Base-by-base conservation (phyloP, 2,888 invertebrate species). In the Muscina levida region DNA sequence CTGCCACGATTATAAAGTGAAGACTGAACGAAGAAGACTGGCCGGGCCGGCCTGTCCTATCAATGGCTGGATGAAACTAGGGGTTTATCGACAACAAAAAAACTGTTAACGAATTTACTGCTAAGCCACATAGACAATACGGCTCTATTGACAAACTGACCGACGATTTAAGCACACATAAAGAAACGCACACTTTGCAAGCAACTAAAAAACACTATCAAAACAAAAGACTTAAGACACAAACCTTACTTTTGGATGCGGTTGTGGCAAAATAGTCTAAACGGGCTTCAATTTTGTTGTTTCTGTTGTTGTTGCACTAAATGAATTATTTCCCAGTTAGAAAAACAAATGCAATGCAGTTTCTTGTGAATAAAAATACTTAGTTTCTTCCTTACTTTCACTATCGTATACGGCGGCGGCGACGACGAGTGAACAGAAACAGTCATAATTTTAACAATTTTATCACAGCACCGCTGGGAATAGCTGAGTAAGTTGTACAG, bases 201-300 rank as follows among this genome's bases (percentile, higher is more conserved):
- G 19, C 19, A 51, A 19, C 6, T 39, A 1, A 15, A 31, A 37
- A 11, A 39, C 22, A 19, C 10, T 37, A 26, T 22, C 22, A 31
- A 71, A 62, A 62, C 72, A 62, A 72, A 62, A 72, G 72, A 62
- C 51, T 62, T 72, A 72, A 72, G 59, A 62, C 59, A 72, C 62
- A 44, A 72, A 72, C 59, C 48, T 51, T 59, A 22, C 22, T 42
- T n/a, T 62, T 31, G 31, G 39, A 62, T 37, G 22, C 62, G 4
- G 11, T 31, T 31, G 3, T 31, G n/a, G 15, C 1, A 15, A 59
- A 59, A 39, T 59, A 37, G 59, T 37, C 37, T 15, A 57, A 57
- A 57, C 31, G 57, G 46, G 46, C 46, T 57, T 17, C 57, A 37
- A 31, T 31, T 31, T 31, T 31, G 31, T 31, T 31, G 3, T 31